A percentile compares a stretch with the other conserved stretches of the same genome.
These are phyloP conservation scores for Pagrus major DNA, from an alignment of 2,113 vertebrate species.

Conservation along the genomic window DNA sequence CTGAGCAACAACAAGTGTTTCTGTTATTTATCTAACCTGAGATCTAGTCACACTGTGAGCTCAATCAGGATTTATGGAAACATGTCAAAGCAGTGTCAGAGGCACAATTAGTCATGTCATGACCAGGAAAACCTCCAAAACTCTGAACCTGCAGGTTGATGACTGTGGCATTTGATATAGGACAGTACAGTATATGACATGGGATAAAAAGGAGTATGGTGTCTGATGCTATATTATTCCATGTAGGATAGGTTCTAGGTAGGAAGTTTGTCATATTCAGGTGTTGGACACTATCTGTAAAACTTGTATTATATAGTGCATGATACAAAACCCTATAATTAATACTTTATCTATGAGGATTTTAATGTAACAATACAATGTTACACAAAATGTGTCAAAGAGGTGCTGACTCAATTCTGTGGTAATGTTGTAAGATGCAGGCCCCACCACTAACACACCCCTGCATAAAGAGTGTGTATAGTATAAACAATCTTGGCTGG, in stretches of 20 bases:
- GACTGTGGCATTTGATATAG: not conserved
- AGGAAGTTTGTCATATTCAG: not conserved
- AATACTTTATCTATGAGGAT: not conserved
- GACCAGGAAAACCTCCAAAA: not conserved
- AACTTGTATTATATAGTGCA: not conserved
- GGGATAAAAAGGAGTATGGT: not conserved
- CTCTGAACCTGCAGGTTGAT: not conserved
- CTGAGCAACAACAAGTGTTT: conserved; percentile 46
- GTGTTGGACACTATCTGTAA: not conserved
- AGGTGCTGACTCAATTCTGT: not conserved
- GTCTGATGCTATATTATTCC: not conserved
- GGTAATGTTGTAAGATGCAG: not conserved
- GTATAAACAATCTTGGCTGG: not conserved
- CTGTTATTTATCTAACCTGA: conserved; percentile 39
- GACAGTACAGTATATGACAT: not conserved
- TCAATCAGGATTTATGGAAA: not conserved
- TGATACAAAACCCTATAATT: not conserved
- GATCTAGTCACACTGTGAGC: not conserved
- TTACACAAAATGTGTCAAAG: not conserved
- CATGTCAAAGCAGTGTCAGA: not conserved
- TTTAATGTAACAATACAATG: not conserved
- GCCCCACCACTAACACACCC: not conserved
- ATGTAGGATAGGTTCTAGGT: not conserved
- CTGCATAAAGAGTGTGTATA: not conserved
- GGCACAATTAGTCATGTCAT: not conserved